Percentiles rank a stretch among this genome's conserved stretches.
phyloP scores from a whole-genome alignment of 2,113 vertebrate species.

The Centropristis striata region DNA sequence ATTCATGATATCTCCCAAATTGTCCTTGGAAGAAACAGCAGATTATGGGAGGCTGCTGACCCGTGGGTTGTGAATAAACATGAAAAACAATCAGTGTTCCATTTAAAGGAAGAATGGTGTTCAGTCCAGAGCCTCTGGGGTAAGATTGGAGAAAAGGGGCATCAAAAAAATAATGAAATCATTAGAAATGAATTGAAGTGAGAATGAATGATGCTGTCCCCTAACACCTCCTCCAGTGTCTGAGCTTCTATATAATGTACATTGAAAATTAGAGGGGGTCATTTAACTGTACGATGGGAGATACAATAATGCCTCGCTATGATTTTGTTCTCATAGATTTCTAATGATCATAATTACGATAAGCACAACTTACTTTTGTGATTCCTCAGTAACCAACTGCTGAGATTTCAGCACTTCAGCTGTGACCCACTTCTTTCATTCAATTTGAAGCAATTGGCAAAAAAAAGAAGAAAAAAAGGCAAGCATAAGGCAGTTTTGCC shows the following conservation, averaged over 20 bases:
- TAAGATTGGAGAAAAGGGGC: conserved; percentile 43
- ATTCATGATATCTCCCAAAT: conserved; percentile 87
- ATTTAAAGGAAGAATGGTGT: conserved; percentile 78
- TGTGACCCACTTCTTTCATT: conserved; percentile 46
- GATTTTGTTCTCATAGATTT: conserved; percentile 20
- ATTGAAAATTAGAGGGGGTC: conserved; percentile 30
- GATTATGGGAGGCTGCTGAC: conserved; percentile 82
- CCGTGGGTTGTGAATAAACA: conserved; percentile 87
- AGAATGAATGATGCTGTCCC: conserved; percentile 69
- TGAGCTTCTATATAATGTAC: conserved; percentile 19
- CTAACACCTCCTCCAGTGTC: conserved; percentile 44
- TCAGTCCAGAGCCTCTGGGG: conserved; percentile 52
- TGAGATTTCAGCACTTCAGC: conserved; percentile 26
- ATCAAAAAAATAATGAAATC: conserved; percentile 70
- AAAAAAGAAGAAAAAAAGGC: not conserved
- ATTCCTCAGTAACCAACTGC: conserved; percentile 17
- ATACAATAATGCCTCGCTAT: not conserved
- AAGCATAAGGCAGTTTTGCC: conserved; percentile 4
- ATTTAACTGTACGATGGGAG: conserved; percentile 14
- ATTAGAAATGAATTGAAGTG: conserved; percentile 74
- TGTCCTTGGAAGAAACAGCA: conserved; percentile 86
- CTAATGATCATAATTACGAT: conserved; percentile 23
- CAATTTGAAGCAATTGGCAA: conserved; percentile 16
- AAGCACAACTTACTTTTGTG: conserved; percentile 18
- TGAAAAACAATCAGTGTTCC: conserved; percentile 85